Evolutionary conservation across 2,888 invertebrate genomes (phyloP).

Genomic region (Drosophila silvestris): DNA sequence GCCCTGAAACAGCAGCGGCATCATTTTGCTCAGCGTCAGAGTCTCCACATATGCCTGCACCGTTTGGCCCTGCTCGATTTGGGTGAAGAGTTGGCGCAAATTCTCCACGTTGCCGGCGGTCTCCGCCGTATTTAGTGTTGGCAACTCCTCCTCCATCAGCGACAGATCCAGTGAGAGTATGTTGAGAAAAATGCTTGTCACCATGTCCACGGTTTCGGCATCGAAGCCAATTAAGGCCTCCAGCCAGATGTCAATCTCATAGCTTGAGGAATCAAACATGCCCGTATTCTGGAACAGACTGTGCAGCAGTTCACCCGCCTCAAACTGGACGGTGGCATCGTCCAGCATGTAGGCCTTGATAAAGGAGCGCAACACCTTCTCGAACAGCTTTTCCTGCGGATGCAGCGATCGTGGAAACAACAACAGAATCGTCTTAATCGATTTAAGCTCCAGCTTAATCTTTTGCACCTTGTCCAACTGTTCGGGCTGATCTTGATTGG

Average conservation of each 20-base stretch:
- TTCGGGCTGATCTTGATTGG: background rate
- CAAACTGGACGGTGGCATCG: constrained; percentile 83
- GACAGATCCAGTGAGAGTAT: constrained; percentile 69
- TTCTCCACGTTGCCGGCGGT: constrained; percentile 61
- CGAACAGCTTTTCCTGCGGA: constrained; percentile 86
- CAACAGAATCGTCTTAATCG: constrained; percentile 83
- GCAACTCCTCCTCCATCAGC: constrained; percentile 39
- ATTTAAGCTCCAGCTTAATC: constrained; percentile 83
- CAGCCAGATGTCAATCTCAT: constrained; percentile 90
- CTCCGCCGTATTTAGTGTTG: constrained; percentile 44
- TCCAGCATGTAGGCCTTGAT: constrained; percentile 86
- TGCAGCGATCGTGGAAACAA: constrained; percentile 86
- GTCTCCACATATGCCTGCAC: constrained; percentile 83
- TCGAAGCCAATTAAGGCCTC: constrained; percentile 84
- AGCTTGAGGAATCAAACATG: constrained; percentile 87
- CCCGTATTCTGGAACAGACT: constrained; percentile 88
- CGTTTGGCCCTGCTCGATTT: constrained; percentile 83
- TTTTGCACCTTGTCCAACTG: constrained; percentile 38
- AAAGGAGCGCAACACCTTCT: constrained; percentile 87
- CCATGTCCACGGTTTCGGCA: constrained; percentile 68
- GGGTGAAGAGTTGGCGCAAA: constrained; percentile 83
- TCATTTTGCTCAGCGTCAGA: constrained; percentile 83
- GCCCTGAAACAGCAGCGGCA: constrained; percentile 82
- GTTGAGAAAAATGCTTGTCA: constrained; percentile 72
- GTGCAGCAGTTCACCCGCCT: constrained; percentile 87